Evolutionary conservation across 2,797 vertebrate species (phyloP).

Genomic region (Meriones psammophilus): DNA sequence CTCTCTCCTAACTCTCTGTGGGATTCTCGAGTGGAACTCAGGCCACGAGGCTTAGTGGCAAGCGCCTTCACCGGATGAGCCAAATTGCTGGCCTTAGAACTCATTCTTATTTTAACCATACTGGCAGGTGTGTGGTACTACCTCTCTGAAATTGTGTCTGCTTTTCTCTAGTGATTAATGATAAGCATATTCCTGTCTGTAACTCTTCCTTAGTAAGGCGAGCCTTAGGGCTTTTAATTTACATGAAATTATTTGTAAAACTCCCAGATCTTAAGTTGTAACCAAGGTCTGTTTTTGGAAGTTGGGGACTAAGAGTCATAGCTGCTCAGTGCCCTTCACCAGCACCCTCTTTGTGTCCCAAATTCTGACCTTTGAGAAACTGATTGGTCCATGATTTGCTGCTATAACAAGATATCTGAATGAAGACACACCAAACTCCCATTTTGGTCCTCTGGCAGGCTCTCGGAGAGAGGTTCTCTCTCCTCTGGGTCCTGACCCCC

Average conservation of each 20-base stretch:
- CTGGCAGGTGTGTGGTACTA: background rate
- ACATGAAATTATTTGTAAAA: slow-evolving; percentile 37
- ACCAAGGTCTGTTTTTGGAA: slow-evolving; percentile 23
- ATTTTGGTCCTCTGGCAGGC: background rate
- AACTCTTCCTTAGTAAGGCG: slow-evolving; percentile 21
- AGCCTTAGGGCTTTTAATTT: slow-evolving; percentile 54
- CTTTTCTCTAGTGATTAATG: slow-evolving; percentile 53
- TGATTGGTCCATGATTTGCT: background rate
- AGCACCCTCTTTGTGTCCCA: background rate
- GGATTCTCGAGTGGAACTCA: background rate
- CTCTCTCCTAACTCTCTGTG: background rate
- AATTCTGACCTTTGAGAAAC: background rate
- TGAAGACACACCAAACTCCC: background rate
- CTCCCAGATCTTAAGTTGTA: slow-evolving; percentile 48
- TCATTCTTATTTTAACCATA: slow-evolving; percentile 39
- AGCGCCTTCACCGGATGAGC: background rate
- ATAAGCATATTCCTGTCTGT: slow-evolving; percentile 18
- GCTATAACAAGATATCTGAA: slow-evolving; percentile 16
- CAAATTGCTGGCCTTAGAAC: background rate
- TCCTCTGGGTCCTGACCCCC: background rate
- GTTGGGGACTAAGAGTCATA: background rate
- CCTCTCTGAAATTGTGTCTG: slow-evolving; percentile 6
- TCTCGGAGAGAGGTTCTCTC: background rate
- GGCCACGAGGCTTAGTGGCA: background rate
- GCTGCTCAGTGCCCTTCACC: background rate